Conservation (phyloP, 2,797 vertebrate genomes). For the Sebastiscus albofasciatus region DNA sequence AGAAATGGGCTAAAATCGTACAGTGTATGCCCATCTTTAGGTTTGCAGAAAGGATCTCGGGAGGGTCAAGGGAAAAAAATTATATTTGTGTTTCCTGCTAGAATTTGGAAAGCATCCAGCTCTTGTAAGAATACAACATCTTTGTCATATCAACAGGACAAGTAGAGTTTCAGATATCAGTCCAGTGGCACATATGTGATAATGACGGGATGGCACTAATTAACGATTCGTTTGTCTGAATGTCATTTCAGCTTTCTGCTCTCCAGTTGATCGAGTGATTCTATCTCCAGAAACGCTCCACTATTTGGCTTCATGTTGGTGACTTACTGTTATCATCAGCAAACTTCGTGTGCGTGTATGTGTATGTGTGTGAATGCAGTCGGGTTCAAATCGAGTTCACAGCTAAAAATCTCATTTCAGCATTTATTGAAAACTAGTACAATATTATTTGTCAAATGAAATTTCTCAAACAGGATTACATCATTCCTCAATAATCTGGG, state of each 20-base stretch:
- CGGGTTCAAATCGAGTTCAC: conserved; percentile 48
- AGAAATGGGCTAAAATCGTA: no score
- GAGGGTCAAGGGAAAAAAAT: background rate
- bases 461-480: background rate
- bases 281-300: background rate
- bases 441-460: background rate
- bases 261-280: conserved; percentile 1
- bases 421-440: background rate
- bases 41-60: background rate
- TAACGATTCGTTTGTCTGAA: conserved; percentile 16
- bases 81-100: background rate
- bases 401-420: conserved; percentile 3
- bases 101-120: background rate
- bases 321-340: conserved; percentile 3
- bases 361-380: background rate
- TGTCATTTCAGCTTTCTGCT: background rate
- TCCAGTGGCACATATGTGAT: background rate
- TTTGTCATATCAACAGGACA: background rate
- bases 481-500: background rate
- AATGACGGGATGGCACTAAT: background rate
- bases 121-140: background rate
- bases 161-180: background rate
- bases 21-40: no score
- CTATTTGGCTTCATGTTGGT: background rate
- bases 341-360: background rate